Evolutionary conservation across 2,888 invertebrate genomes (phyloP).

Genomic region (Germaria angustata): DNA sequence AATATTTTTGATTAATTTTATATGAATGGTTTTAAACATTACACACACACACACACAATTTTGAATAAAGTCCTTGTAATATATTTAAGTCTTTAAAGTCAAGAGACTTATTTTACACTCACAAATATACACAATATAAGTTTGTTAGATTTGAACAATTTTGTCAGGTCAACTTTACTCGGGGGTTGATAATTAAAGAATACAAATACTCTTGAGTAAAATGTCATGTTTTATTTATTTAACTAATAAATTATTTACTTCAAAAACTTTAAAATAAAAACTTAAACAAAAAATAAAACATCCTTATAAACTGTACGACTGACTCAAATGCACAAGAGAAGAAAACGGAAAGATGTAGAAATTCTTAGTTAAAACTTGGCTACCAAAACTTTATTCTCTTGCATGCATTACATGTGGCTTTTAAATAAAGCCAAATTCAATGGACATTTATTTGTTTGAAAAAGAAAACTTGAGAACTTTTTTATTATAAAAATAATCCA

Average conservation of each 20-base stretch:
- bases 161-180: conserved; percentile 7
- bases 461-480: conserved; percentile 33
- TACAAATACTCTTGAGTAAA: conserved; percentile 44
- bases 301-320: background rate
- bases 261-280: conserved; percentile 22
- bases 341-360: background rate
- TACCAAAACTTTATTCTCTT: conserved; percentile 31
- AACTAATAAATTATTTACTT: conserved; percentile 55
- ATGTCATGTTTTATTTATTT: conserved; percentile 56
- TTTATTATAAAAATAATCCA: background rate
- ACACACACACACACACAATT: no score
- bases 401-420: conserved; percentile 34
- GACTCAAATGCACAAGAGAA: background rate
- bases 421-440: conserved; percentile 43
- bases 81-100: no score
- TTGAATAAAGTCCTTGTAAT: no score
- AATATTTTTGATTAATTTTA: no score
- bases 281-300: background rate
- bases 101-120: no score
- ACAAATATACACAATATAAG: background rate
- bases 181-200: conserved; percentile 38
- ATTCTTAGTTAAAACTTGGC: conserved; percentile 28
- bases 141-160: background rate
- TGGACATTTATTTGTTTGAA: conserved; percentile 53
- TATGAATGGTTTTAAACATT: no score